Evolutionary conservation across 2,888 invertebrate species (phyloP), one percentile per base, ranked within the genome.

Genomic region (Eudemis profundana): DNA sequence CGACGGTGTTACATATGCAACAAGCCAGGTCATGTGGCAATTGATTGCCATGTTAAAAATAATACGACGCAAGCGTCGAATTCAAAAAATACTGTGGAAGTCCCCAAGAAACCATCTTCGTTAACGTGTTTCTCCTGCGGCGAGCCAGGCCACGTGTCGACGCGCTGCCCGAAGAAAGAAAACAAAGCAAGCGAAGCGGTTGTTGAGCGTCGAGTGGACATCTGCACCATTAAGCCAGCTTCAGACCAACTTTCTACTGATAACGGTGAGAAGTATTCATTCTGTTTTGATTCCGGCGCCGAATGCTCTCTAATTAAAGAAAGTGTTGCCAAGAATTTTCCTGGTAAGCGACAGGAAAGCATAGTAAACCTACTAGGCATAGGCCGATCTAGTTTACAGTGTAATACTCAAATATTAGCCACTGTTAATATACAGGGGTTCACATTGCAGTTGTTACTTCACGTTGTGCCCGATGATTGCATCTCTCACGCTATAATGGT

Each of bases 211-310:
- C 21, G 46, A 4, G 46, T 46, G 10, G 21, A 46, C 21, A 21
- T 21, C 15, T 49, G 49, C 49, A 29, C 29, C 1, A 33, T 46
- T 7, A 42, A 40, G 21, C 53, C 21, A 29, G 62, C 51, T 44
- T 59, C 54, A 15, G 68, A 56, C 3, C 36, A 44, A 10, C 27
- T 68, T 2, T 40, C 40, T 40, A 21, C 33, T 2, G 59, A 67
- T 46, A 38, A 54, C 15, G 66, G 66, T 69, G 69, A 69, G 66
- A 33, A 57, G 47, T 46, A 66, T 40, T 33, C 60, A 62, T 69
- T 69, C 61, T 65, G 59, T 54, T 68, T 53, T 46, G 5, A 47
- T 19, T n/a, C n/a, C n/a, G n/a, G n/a, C n/a, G n/a, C n/a, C n/a
- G n/a, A n/a, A n/a, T n/a, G n/a, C n/a, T n/a, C n/a, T n/a, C n/a